Conservation (phyloP, 2,888 invertebrate species). For the Latrodectus elegans region DNA sequence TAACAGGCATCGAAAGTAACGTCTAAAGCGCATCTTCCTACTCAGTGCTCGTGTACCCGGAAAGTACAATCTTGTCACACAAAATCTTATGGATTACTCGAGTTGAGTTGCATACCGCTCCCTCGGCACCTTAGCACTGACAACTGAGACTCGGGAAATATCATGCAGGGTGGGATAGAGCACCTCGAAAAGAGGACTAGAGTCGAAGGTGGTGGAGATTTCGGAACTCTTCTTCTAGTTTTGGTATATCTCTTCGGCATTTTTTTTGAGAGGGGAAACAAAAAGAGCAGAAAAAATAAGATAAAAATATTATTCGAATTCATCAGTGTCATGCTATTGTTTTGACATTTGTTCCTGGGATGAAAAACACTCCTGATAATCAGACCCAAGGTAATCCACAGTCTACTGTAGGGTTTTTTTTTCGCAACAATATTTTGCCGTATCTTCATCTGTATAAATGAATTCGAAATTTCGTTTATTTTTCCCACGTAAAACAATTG, state of each 20-base stretch:
- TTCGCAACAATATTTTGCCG: too few relatives aligned
- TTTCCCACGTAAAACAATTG: too few relatives aligned
- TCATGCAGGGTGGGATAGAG: slow-evolving; percentile 1
- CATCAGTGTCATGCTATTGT: slow-evolving; percentile 43
- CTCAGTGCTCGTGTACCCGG: slow-evolving; percentile 47
- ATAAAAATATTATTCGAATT: slow-evolving; percentile 46
- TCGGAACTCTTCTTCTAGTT: slow-evolving; percentile 21
- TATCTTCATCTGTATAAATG: too few relatives aligned
- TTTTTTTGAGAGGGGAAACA: slow-evolving; percentile 29
- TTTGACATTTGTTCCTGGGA: neutral
- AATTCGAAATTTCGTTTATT: too few relatives aligned
- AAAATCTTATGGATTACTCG: slow-evolving; percentile 56
- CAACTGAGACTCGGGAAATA: slow-evolving; percentile 44
- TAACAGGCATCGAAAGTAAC: slow-evolving; percentile 4
- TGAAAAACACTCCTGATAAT: neutral
- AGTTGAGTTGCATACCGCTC: slow-evolving; percentile 40
- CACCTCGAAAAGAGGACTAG: neutral
- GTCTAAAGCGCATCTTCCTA: slow-evolving; percentile 23
- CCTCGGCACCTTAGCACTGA: slow-evolving; percentile 38
- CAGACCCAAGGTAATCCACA: neutral
- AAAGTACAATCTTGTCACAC: slow-evolving; percentile 54
- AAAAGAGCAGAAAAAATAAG: slow-evolving; percentile 3
- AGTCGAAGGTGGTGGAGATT: slow-evolving; percentile 54
- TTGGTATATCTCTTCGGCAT: slow-evolving; percentile 6
- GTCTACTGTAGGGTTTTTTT: too few relatives aligned